Evolutionary conservation across 2,113 vertebrate genomes (phyloP).

Genomic region (Fregetta grallaria): DNA sequence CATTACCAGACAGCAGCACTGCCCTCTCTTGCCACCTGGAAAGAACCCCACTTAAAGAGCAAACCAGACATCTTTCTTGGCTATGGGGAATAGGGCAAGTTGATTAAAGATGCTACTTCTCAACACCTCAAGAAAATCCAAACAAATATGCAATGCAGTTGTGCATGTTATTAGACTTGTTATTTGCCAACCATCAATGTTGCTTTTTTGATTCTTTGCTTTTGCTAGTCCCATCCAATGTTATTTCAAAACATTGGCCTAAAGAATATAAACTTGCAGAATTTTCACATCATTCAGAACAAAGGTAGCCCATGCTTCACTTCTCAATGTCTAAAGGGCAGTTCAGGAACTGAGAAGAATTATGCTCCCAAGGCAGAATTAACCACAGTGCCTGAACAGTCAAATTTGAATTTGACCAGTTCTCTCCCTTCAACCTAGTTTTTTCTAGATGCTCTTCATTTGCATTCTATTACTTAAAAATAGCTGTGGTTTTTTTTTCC

Average conservation of each 20-base stretch:
- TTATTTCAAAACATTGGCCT: not conserved
- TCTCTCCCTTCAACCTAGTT: not conserved
- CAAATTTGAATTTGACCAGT: not conserved
- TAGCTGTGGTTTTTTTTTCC: fast-evolving
- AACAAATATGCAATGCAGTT: not conserved
- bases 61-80: not conserved
- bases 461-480: not conserved
- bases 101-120: not conserved
- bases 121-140: not conserved
- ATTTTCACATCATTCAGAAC: not conserved
- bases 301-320: not conserved
- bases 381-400: not conserved
- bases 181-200: not conserved
- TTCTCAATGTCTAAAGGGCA: not conserved
- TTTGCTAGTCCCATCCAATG: not conserved
- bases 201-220: not conserved
- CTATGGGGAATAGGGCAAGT: not conserved
- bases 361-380: not conserved
- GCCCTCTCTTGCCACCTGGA: not conserved
- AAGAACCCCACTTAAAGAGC: not conserved
- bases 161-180: fast-evolving
- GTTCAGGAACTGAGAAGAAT: not conserved
- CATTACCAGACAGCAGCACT: not conserved
- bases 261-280: not conserved
- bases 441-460: not conserved